Conservation (phyloP, 2,888 invertebrate genomes). For the Apocheima hispidaria region DNA sequence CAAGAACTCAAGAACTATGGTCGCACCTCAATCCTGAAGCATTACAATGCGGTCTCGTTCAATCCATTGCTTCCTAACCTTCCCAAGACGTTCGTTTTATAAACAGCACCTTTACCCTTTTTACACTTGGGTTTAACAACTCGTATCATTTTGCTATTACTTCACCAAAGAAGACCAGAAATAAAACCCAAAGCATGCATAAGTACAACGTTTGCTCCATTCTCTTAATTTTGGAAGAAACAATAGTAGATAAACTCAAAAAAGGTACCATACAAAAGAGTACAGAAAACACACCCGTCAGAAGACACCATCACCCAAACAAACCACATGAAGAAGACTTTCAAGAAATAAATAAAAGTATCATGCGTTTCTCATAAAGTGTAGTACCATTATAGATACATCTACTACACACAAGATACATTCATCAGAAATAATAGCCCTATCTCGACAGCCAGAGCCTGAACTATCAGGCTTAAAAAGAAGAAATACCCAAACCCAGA, state of each 20-base stretch:
- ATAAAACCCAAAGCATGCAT: not conserved
- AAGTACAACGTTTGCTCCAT: not conserved
- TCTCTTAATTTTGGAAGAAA: not conserved
- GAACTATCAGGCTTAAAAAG: not conserved
- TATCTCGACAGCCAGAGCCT: not conserved
- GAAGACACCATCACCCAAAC: constrained; percentile 6
- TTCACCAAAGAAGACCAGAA: not conserved
- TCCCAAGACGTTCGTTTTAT: too few relatives aligned
- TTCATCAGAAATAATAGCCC: not conserved
- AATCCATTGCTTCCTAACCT: too few relatives aligned
- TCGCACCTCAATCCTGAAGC: too few relatives aligned
- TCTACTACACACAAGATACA: too few relatives aligned
- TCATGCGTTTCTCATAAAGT: too few relatives aligned
- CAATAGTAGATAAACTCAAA: not conserved
- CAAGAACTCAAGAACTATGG: too few relatives aligned
- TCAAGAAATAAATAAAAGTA: not conserved
- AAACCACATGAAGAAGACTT: not conserved
- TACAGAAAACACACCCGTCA: not conserved
- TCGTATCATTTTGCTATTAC: not conserved
- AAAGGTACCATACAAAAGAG: constrained; percentile 1
- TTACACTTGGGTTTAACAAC: too few relatives aligned
- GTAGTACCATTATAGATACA: not conserved
- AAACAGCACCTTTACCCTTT: too few relatives aligned
- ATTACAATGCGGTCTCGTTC: too few relatives aligned
- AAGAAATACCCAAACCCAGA: constrained; percentile 10